These are phyloP conservation scores for Anisognathus igniventris DNA, from an alignment of 2,797 vertebrate genomes.

Conservation along the genomic window DNA sequence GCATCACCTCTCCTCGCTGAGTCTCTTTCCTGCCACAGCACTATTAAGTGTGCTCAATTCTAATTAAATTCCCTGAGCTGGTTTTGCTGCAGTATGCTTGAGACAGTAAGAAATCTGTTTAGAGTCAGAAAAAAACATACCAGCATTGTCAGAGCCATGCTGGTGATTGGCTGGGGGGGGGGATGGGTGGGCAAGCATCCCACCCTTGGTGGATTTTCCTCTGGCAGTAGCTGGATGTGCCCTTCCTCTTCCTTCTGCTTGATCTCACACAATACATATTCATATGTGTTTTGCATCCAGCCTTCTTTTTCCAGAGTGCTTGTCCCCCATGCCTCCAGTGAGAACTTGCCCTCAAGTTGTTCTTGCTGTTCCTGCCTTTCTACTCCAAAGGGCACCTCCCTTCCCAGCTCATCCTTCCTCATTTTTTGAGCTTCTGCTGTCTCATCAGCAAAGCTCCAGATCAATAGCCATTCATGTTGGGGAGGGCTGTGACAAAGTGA, in stretches of 20 bases:
- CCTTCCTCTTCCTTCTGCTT: background rate
- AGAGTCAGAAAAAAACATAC: background rate
- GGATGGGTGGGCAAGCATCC: background rate
- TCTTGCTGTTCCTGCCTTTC: slow-evolving; percentile 8
- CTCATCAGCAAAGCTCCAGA: background rate
- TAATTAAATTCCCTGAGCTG: background rate
- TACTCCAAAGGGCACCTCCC: background rate
- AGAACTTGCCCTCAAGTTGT: background rate
- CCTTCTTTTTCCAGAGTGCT: background rate
- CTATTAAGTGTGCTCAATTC: background rate
- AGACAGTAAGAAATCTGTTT: background rate
- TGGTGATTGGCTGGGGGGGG: background rate
- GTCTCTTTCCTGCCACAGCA: background rate
- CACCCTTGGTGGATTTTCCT: background rate
- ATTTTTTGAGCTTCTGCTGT: background rate
- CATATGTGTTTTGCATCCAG: background rate
- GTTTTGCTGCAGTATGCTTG: background rate
- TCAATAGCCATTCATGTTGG: background rate
- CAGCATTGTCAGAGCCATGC: background rate
- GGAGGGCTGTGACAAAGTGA: background rate
- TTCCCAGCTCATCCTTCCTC: background rate
- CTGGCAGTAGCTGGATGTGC: background rate
- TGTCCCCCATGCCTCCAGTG: background rate
- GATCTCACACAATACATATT: background rate
- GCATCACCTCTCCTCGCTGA: background rate